Evolutionary conservation across 2,113 vertebrate species (phyloP).

Genomic region (Lepus americanus): DNA sequence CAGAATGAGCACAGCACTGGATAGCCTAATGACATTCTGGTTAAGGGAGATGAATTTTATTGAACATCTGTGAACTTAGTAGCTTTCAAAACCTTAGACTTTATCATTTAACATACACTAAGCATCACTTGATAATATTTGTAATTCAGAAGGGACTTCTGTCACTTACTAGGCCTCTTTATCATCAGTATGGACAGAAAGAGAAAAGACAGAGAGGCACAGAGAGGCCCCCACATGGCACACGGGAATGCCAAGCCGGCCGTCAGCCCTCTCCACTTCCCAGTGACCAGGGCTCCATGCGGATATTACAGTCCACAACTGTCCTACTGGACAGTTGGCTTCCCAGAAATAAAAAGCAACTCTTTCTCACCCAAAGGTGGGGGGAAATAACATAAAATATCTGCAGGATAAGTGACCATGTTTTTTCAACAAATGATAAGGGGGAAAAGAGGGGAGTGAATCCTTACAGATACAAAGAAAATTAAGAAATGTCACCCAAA

Average conservation of each 20-base stretch:
- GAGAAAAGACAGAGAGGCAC: neutral
- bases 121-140: neutral
- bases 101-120: neutral
- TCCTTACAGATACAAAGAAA: slow-evolving; percentile 19
- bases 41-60: slow-evolving; percentile 1
- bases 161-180: neutral
- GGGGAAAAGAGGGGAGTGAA: neutral
- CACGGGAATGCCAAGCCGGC: neutral
- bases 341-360: neutral
- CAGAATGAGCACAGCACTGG: neutral
- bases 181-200: neutral
- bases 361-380: neutral
- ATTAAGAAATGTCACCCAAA: slow-evolving; percentile 46
- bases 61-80: neutral
- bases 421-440: slow-evolving; percentile 21
- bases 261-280: neutral
- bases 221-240: neutral
- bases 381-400: neutral
- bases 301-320: neutral
- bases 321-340: neutral
- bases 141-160: neutral
- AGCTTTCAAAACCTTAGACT: slow-evolving; percentile 27
- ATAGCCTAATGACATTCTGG: neutral
- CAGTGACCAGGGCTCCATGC: neutral
- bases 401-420: neutral